Evolutionary conservation across 2,888 invertebrate genomes (phyloP).

Genomic region (Megalurothrips usitatus): DNA sequence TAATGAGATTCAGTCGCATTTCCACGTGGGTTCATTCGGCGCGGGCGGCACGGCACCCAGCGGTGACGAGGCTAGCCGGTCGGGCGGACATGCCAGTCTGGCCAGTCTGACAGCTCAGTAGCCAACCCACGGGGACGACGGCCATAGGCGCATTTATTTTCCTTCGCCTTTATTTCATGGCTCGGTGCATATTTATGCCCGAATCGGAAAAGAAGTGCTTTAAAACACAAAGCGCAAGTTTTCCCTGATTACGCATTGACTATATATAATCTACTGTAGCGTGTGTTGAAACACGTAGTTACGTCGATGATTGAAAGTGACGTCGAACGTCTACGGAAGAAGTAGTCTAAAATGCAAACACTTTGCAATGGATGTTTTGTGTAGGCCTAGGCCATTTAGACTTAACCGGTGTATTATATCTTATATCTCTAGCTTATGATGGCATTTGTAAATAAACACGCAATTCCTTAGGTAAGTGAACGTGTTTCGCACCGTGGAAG

Average conservation of each 20-base stretch:
- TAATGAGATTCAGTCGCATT: background rate
- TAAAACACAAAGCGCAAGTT: background rate
- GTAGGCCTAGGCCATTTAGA: constrained; percentile 26
- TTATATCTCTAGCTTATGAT: constrained; percentile 25
- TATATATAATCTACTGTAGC: background rate
- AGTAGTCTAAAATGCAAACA: constrained; percentile 25
- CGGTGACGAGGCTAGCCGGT: background rate
- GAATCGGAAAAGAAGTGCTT: background rate
- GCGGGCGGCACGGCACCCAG: background rate
- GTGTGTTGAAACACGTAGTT: constrained; percentile 25
- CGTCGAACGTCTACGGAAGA: constrained; percentile 14
- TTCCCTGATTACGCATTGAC: constrained; percentile 10
- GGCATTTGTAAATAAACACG: constrained; percentile 20
- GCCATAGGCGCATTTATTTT: no score
- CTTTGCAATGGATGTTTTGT: constrained; percentile 26
- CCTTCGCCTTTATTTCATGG: no score
- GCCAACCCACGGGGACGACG: background rate
- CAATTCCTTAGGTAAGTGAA: constrained; percentile 18
- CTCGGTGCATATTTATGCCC: no score
- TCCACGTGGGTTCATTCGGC: background rate
- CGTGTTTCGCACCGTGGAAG: background rate
- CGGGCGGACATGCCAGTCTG: background rate
- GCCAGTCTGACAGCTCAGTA: background rate
- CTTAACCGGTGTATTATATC: constrained; percentile 26
- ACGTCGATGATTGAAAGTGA: constrained; percentile 22